phyloP scores from a whole-genome alignment of 23 tunicate genomes.

The Corella eumyota region DNA sequence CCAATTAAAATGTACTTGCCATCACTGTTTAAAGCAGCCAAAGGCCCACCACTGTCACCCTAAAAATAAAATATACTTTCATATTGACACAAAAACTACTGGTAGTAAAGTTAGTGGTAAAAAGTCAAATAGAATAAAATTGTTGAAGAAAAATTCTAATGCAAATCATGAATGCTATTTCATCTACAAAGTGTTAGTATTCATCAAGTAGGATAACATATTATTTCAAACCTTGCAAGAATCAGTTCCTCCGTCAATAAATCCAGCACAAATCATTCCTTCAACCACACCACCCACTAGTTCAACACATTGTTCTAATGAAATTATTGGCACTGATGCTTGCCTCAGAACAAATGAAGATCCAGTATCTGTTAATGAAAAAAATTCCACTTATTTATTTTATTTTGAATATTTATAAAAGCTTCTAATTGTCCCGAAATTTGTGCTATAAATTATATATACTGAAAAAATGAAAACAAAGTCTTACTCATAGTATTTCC shows the following conservation, averaged over 20 bases:
- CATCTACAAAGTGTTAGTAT: no score
- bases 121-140: no score
- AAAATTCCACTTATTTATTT: no score
- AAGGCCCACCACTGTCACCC: slow-evolving; percentile 47
- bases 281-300: not conserved
- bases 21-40: slow-evolving; percentile 6
- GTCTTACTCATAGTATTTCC: slow-evolving; percentile 28
- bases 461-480: not conserved
- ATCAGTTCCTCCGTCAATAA: slow-evolving; percentile 22
- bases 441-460: not conserved
- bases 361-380: slow-evolving; percentile 9
- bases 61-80: not conserved
- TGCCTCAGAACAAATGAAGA: slow-evolving; percentile 12
- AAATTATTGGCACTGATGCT: slow-evolving; percentile 18
- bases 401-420: no score
- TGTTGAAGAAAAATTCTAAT: no score
- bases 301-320: not conserved
- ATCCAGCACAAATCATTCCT: slow-evolving; percentile 39
- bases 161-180: no score
- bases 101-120: no score
- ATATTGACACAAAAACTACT: no score
- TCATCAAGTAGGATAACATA: no score
- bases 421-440: not conserved
- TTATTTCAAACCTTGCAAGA: slow-evolving; percentile 48
- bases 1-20: slow-evolving; percentile 14